Base-by-base conservation (phyloP, 2,888 invertebrate species). In the Euzophera pinguis region DNA sequence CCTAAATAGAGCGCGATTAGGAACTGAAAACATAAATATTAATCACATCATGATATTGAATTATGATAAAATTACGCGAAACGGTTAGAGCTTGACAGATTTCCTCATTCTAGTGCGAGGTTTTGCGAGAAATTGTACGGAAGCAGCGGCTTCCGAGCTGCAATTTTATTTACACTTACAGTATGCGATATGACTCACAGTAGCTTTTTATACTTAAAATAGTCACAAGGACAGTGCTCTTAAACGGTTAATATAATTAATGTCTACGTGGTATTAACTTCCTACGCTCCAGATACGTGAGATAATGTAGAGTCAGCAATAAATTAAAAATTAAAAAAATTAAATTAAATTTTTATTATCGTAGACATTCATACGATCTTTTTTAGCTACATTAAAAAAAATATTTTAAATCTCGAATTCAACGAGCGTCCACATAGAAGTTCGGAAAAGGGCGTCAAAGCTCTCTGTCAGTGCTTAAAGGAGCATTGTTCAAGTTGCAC, bases 81-180 rank as follows among this genome's bases (percentile, higher is more conserved):
- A 14, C 14, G 16, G 16, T 16, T 9, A 9, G 14, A 39, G 17
- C 16, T 32, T 3, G 13, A 16, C 39, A 17, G 35, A 62, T 68
- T 75, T 80, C 79, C 81, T 76, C 69, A 58, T 74, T 58, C 62
- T 64, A 53, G 56, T 52, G 22, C 22, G 22, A 22, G 53, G 56
- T 53, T 54, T 51, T 56, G 62, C 69, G 73, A 72, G 75, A 78
- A 83, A 78, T 74, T 73, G 66, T 65, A 56, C 78, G 84, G 84
- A 84, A 84, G 67, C 66, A 52, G 34, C 55, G 51, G 64, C 80
- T 83, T 84, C 79, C 80, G 71, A 79, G 73, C 67, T 62, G 60
- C 70, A 78, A 73, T 66, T 62, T 59, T 58, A 79, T 81, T 79
- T 80, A 69, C 60, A 73, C 67, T 69, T 10, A 10, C 7, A 32